Evolutionary conservation across 2,888 invertebrate species (phyloP).

Genomic region (Erpobdella octoculata): DNA sequence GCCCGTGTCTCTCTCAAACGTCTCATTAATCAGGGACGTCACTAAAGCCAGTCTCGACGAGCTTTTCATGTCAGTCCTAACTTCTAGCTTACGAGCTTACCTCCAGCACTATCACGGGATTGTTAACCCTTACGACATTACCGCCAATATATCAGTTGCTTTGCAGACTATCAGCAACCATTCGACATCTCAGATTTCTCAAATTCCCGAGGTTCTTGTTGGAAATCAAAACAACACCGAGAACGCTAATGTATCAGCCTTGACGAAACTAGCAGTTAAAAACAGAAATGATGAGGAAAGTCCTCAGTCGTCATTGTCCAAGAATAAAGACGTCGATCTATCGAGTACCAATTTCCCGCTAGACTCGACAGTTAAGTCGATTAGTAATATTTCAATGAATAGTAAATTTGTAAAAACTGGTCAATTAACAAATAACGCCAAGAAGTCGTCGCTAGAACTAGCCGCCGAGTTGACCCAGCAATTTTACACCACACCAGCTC

Average conservation of each 20-base stretch:
- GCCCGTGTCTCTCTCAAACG: neutral
- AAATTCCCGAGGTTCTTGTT: too few species aligned
- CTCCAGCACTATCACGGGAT: constrained; percentile 54
- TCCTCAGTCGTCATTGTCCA: neutral
- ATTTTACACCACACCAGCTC: neutral
- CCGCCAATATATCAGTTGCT: constrained; percentile 49
- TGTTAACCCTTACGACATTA: constrained; percentile 55
- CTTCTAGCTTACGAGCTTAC: constrained; percentile 55
- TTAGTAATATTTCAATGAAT: too few species aligned
- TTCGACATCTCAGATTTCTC: constrained; percentile 1
- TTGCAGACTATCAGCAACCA: constrained; percentile 36
- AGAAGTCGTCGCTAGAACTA: too few species aligned
- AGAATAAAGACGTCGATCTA: too few species aligned
- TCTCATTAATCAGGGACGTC: constrained; percentile 54
- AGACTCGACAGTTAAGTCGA: too few species aligned
- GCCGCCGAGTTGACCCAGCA: neutral
- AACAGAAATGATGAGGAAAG: neutral
- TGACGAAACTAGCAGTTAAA: too few species aligned
- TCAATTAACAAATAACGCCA: too few species aligned
- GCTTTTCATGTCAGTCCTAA: constrained; percentile 56
- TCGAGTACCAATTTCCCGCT: too few species aligned
- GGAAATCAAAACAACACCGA: too few species aligned
- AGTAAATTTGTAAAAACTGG: too few species aligned
- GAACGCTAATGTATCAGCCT: too few species aligned
- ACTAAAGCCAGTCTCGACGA: constrained; percentile 57